phyloP scores from a whole-genome alignment of 1,140 invertebrate genomes.

The Lepidurus apus region DNA sequence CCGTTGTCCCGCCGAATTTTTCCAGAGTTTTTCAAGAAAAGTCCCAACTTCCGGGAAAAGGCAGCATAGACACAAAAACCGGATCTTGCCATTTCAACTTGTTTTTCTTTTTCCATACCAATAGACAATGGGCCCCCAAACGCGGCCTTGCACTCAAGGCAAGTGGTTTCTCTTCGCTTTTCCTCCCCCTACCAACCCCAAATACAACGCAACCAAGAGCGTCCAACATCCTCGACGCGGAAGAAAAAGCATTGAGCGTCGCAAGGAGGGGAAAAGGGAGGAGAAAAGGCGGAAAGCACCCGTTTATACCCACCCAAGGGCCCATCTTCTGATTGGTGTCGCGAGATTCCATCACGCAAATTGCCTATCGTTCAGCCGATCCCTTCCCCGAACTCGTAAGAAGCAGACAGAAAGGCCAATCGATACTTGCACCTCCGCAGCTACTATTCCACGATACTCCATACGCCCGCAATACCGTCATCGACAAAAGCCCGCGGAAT shows the following conservation, averaged over 20 bases:
- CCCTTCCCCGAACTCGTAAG: slow-evolving; percentile 16
- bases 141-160: slow-evolving; percentile 17
- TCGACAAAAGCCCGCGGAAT: background rate
- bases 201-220: background rate
- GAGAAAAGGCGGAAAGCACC: background rate
- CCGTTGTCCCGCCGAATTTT: background rate
- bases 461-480: slow-evolving; percentile 5
- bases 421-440: slow-evolving; percentile 12
- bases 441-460: background rate
- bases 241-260: background rate
- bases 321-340: slow-evolving; percentile 31
- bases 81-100: background rate
- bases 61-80: slow-evolving; percentile 1
- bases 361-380: slow-evolving; percentile 30
- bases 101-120: slow-evolving; percentile 12
- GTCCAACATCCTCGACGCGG: background rate
- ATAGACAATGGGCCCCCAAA: slow-evolving; percentile 8
- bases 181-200: background rate
- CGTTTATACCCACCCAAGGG: background rate
- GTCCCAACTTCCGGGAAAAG: background rate
- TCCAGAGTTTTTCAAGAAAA: background rate
- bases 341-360: slow-evolving; percentile 32
- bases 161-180: slow-evolving; percentile 19
- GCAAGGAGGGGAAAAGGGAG: background rate
- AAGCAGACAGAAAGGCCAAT: slow-evolving; percentile 21